Conservation (phyloP, 2,797 vertebrate genomes). For the Dicrostonyx torquatus region DNA sequence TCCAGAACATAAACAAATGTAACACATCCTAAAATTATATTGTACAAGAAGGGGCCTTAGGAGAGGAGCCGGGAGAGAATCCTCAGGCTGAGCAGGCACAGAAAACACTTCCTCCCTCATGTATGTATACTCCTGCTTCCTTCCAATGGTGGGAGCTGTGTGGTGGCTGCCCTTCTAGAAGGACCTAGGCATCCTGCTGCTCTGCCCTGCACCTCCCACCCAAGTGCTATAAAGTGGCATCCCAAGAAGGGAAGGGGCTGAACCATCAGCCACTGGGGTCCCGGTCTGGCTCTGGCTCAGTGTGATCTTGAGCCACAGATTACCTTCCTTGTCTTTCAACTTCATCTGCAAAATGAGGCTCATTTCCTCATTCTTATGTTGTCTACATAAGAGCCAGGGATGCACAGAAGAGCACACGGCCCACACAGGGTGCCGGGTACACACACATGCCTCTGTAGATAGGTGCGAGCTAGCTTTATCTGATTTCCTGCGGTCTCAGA, state of each 20-base stretch:
- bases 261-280: background rate
- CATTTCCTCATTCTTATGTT: background rate
- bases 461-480: background rate
- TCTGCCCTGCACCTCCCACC: background rate
- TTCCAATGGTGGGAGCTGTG: background rate
- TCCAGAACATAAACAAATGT: too few species aligned
- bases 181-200: too few species aligned
- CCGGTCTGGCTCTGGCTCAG: background rate
- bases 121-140: background rate
- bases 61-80: background rate
- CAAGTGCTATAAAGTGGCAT: fast-evolving
- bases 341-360: background rate
- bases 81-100: background rate
- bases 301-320: background rate
- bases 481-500: background rate
- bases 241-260: background rate
- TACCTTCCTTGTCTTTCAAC: background rate
- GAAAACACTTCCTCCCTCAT: background rate
- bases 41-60: too few species aligned
- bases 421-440: background rate
- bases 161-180: background rate
- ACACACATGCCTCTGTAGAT: fast-evolving
- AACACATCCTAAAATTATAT: too few species aligned
- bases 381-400: background rate
- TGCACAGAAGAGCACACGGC: too few species aligned